Conservation (phyloP, 2,888 invertebrate genomes). For the Cantharis flavilabris region DNA sequence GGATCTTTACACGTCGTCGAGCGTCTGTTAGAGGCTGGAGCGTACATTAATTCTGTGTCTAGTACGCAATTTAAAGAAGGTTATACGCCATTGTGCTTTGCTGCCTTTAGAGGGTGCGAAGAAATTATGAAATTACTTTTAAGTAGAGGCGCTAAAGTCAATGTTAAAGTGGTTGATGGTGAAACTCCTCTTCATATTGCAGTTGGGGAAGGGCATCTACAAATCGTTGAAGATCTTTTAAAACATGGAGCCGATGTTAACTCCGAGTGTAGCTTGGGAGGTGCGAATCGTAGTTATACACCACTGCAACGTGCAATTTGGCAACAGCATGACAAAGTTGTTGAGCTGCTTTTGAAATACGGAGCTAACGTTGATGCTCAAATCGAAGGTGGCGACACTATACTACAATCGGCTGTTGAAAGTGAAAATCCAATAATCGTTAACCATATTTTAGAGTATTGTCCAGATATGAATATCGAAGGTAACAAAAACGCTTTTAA, state of each 20-base stretch:
- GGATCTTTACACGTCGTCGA: neutral
- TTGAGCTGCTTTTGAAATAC: neutral
- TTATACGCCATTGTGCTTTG: neutral
- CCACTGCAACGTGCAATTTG: neutral
- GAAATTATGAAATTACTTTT: neutral
- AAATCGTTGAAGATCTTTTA: neutral
- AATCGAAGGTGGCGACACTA: neutral
- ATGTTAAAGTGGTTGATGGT: neutral
- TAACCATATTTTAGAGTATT: too few relatives aligned
- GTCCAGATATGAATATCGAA: neutral
- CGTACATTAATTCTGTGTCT: neutral
- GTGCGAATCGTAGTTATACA: neutral
- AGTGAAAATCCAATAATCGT: too few relatives aligned
- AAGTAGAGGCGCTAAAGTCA: neutral
- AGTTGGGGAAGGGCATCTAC: neutral
- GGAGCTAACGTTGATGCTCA: neutral
- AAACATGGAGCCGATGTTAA: neutral
- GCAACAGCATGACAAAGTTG: neutral
- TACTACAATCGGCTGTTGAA: too few relatives aligned
- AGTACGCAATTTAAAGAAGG: neutral
- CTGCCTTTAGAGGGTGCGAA: neutral
- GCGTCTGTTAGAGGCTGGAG: neutral
- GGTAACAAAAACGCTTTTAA: neutral
- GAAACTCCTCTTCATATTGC: neutral
- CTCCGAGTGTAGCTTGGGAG: neutral